A percentile compares a stretch with the other conserved stretches of the same genome.
Evolutionary conservation across 2,797 vertebrate genomes (phyloP).

Genomic region (Leucoraja ocellata): DNA sequence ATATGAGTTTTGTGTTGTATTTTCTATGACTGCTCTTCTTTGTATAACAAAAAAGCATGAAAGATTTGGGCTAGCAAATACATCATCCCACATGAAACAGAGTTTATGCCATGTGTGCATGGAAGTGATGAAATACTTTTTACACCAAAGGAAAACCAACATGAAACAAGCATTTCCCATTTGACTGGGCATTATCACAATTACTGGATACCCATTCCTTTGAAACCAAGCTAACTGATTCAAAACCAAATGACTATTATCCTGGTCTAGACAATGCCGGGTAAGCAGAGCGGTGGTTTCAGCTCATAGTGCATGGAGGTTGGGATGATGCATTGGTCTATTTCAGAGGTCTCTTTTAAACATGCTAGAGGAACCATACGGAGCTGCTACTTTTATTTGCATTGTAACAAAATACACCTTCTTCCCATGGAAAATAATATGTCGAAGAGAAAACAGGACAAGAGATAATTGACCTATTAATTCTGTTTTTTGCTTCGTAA

Average conservation of each 20-base stretch:
- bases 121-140: neutral
- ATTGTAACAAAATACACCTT: neutral
- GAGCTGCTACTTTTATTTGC: neutral
- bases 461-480: no score
- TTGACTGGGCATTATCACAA: neutral
- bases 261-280: neutral
- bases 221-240: neutral
- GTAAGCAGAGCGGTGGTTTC: neutral
- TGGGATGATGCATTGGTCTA: neutral
- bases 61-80: neutral
- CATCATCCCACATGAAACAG: neutral
- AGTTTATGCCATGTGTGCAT: neutral
- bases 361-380: neutral
- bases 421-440: neutral
- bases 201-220: neutral
- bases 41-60: neutral
- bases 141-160: neutral
- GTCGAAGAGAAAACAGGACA: neutral
- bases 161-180: neutral
- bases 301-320: neutral
- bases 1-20: neutral
- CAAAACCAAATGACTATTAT: neutral
- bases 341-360: neutral
- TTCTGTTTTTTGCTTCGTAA: no score
- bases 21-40: neutral